Conservation (phyloP, 2,797 vertebrate species). For the Lepidocolaptes lacrymiger region DNA sequence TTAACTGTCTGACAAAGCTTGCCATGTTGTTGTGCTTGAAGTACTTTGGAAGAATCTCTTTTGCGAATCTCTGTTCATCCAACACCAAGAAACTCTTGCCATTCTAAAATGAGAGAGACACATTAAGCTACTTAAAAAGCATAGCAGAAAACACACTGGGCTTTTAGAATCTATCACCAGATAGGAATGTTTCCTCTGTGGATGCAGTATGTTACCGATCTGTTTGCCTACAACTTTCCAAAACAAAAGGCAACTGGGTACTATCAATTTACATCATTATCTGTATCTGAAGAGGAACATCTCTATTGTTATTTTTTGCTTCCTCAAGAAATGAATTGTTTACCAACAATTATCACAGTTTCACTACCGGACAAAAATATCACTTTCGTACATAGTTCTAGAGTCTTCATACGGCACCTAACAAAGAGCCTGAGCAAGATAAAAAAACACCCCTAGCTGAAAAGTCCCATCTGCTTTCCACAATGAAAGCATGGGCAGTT, state of each 20-base stretch:
- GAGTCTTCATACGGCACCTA: not conserved
- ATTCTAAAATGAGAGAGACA: slow-evolving; percentile 82
- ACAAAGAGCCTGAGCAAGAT: not conserved
- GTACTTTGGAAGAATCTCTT: slow-evolving; percentile 97
- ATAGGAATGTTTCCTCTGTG: slow-evolving; percentile 40
- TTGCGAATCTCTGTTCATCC: slow-evolving; percentile 93
- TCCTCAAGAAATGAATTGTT: not conserved
- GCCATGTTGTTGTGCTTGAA: slow-evolving; percentile 99
- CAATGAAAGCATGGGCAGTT: not conserved
- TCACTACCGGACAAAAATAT: not conserved
- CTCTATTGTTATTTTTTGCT: not conserved
- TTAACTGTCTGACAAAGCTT: slow-evolving; percentile 96
- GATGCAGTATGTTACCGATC: not conserved
- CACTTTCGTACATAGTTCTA: not conserved
- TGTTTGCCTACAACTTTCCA: slow-evolving; percentile 13
- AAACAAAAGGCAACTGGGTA: slow-evolving; percentile 22
- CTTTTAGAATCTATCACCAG: slow-evolving; percentile 36
- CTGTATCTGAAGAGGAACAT: not conserved
- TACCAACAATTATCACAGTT: not conserved
- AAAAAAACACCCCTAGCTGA: not conserved
- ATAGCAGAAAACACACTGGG: not conserved
- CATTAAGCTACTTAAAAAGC: slow-evolving; percentile 24
- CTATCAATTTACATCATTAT: not conserved
- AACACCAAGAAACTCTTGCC: slow-evolving; percentile 95
- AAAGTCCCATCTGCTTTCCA: not conserved